Evolutionary conservation across 2,888 invertebrate genomes (phyloP), one percentile per base, ranked within the genome.

Genomic region (Andricus quercusramuli): DNA sequence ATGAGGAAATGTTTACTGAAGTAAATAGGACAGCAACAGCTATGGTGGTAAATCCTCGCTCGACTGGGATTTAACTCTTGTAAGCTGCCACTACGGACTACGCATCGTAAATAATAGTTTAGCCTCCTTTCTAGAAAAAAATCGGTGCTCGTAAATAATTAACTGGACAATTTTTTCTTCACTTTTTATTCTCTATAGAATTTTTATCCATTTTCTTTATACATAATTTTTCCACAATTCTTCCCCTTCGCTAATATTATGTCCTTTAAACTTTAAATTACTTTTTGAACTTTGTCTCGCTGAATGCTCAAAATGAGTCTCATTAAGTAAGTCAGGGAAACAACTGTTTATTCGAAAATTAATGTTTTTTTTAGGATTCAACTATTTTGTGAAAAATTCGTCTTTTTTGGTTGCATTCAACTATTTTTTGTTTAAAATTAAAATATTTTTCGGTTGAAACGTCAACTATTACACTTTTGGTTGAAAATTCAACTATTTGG

Each of bases 1-100:
- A 74, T 29, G 56, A 74, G 74, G 32, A 56, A 74, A 74, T 74
- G 32, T 74, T 74, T 74, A 74, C 51, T 56, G 56, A 51, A 56
- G 29, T 74, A 74, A 56, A 74, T 74, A 56, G 56, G 51, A 74
- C 56, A 32, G 56, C 56, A 74, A 51, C 32, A 47, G 74, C 51
- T 32, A 74, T 56, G 29, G 47, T 51, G 74, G 74, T 74, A 56
- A 74, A 74, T 74, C 74, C 74, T 74, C 74, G 32, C 74, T 74
- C 47, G 29, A 47, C 29, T 70, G 32, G 70, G 70, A 51, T 70
- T 70, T 56, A 74, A 74, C 56, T 56, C 32, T 74, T 74, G 74
- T 74, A 74, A 74, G 56, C 74, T 74, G 74, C 56, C 56, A 74
- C 74, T 32, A 37, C 17, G 2, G 32, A 47, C 74, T 32, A 37